A percentile compares a stretch with the other conserved stretches of the same genome.
These are phyloP conservation scores for Strigamia maritima DNA, from an alignment of 2,888 invertebrate species.

Conservation along the genomic window DNA sequence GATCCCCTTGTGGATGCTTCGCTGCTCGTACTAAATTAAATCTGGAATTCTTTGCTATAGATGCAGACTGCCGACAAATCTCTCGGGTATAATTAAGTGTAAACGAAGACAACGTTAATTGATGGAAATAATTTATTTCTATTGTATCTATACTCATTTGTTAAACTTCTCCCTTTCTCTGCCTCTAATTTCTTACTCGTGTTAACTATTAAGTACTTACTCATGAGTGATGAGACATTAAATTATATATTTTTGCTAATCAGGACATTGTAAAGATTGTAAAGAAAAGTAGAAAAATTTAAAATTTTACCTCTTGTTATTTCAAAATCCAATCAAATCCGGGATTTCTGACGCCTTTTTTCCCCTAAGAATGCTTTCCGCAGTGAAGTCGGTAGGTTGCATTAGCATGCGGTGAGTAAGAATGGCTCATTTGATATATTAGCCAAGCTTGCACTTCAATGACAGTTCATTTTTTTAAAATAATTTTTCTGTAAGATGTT, in stretches of 20 bases:
- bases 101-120: slow-evolving; percentile 13
- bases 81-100: slow-evolving; percentile 6
- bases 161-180: background rate
- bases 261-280: no score
- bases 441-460: no score
- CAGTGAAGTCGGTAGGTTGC: no score
- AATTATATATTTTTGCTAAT: background rate
- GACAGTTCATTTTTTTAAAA: no score
- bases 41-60: background rate
- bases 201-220: background rate
- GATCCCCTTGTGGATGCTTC: slow-evolving; percentile 1
- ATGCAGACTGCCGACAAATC: background rate
- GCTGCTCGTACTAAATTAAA: background rate
- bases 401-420: no score
- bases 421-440: no score
- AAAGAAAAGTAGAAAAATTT: no score
- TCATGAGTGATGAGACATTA: background rate
- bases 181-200: background rate
- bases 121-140: background rate
- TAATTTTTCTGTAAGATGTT: no score
- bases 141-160: background rate
- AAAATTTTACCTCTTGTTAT: no score
- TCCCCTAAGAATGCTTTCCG: no score
- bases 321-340: no score
- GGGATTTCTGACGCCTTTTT: no score